These are phyloP conservation scores for Bedellia somnulentella DNA, from an alignment of 2,888 invertebrate genomes.

Conservation along the genomic window DNA sequence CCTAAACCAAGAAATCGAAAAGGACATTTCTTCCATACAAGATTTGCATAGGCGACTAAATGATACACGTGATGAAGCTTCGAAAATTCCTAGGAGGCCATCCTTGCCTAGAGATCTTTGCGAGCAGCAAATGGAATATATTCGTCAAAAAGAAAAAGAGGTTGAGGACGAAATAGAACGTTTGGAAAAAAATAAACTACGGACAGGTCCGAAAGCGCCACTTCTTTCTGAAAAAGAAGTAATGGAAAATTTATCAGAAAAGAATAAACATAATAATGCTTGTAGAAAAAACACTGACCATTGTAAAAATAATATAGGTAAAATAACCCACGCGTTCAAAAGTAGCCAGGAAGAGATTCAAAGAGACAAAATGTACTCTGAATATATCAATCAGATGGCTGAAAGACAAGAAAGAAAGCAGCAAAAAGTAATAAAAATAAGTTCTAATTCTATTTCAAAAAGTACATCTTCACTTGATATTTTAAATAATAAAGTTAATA, in stretches of 20 bases:
- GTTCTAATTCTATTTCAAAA: slow-evolving; percentile 26
- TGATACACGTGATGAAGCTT: slow-evolving; percentile 20
- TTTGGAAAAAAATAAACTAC: slow-evolving; percentile 59
- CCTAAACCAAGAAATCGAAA: slow-evolving; percentile 47
- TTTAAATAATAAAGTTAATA: slow-evolving; percentile 41
- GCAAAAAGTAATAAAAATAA: slow-evolving; percentile 77
- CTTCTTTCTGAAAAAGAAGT: slow-evolving; percentile 25
- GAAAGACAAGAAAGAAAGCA: slow-evolving; percentile 77
- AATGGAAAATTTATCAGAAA: background rate
- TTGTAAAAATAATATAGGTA: slow-evolving; percentile 19
- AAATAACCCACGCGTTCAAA: slow-evolving; percentile 38
- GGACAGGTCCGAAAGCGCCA: slow-evolving; percentile 34
- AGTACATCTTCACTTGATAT: slow-evolving; percentile 33
- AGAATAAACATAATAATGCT: background rate
- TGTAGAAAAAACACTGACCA: background rate
- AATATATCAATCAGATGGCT: slow-evolving; percentile 77
- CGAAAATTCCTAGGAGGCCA: slow-evolving; percentile 37
- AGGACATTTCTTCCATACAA: slow-evolving; percentile 46
- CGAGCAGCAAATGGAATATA: slow-evolving; percentile 66
- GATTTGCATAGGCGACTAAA: slow-evolving; percentile 42
- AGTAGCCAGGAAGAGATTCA: slow-evolving; percentile 73
- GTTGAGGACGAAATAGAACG: slow-evolving; percentile 66
- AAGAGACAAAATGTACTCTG: slow-evolving; percentile 81
- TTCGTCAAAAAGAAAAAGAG: slow-evolving; percentile 68
- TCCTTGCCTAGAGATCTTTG: slow-evolving; percentile 68